These are phyloP conservation scores for Palythoa heliodiscus DNA, from an alignment of 92 coral and sea anemone genomes.

Conservation along the genomic window DNA sequence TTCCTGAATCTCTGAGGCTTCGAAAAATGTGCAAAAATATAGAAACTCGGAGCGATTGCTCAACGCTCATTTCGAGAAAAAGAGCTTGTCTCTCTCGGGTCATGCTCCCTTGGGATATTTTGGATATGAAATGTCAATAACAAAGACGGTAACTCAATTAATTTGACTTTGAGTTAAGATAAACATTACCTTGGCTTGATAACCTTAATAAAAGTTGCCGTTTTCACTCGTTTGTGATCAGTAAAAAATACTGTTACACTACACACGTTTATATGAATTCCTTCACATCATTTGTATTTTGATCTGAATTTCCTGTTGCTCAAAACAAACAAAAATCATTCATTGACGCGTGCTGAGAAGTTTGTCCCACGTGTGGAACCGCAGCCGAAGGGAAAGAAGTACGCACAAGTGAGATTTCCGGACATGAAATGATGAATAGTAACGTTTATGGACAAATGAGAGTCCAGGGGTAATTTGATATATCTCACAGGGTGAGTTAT, in stretches of 20 bases:
- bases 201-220: not conserved
- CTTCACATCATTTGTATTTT: not conserved
- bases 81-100: not conserved
- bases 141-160: conserved; percentile 24
- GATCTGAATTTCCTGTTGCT: not conserved
- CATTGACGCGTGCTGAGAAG: not conserved
- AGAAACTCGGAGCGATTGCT: not conserved
- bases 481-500: conserved; percentile 6
- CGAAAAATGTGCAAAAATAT: not conserved
- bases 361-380: not conserved
- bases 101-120: conserved; percentile 9
- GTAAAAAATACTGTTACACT: not conserved
- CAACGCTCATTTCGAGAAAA: not conserved
- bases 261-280: not conserved
- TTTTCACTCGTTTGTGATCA: not conserved
- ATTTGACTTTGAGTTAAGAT: not conserved
- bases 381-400: not conserved
- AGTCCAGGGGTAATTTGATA: not conserved
- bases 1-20: not conserved
- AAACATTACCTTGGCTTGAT: conserved; percentile 28
- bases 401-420: conserved; percentile 37
- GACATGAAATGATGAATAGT: conserved; percentile 44
- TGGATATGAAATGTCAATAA: not conserved
- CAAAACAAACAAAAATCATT: not conserved
- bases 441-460: not conserved